Evolutionary conservation across 2,113 vertebrate species (phyloP), one percentile per base, ranked within the genome.

Genomic region (Misgurnus anguillicaudatus): DNA sequence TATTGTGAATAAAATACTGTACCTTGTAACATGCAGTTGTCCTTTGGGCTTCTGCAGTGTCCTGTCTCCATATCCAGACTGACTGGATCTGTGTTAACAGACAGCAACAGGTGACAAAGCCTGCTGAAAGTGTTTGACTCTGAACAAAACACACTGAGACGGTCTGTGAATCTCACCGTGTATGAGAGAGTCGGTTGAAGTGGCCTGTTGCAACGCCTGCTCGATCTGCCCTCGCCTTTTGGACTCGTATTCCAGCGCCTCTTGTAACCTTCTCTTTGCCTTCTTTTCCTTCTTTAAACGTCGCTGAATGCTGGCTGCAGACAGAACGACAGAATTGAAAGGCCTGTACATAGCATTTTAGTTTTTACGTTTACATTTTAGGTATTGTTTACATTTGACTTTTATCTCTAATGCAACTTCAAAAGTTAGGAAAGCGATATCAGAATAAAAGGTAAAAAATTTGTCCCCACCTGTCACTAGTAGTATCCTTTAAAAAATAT

Each of bases 221-320:
- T 94, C 95, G 88, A 94, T 93, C 91, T 96, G 93, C 79, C 95
- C 94, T 63, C 95, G 81, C 51, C 94, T 91, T 86, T 96, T 95
- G 5, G 92, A 94, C 86, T 97, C 95, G 76, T 94, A 95, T 84
- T 95, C 94, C 85, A 98, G 86, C 10, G 93, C 95, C 88, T 97
- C 95, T 82, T 96, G 96, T 83, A 98, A 90, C 94, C 94, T 97
- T 91, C 94, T 95, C 88, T 96, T 97, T 0, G 91, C 92, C 85
- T 95, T 97, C 87, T 96, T 97, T 89, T 96, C 95, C 88, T 95
- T 95, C 90, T 94, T 95, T 89, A 96, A 89, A 75, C 94, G 93
- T 86, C 94, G 95, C 86, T 95, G 95, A 88, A 95, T 95, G 80
- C 91, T 94, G 82, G 89, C 96, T 97, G 61, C 87, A 36, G 87